phyloP scores from a whole-genome alignment of 1,140 invertebrate genomes.

The Drosophila cardini region DNA sequence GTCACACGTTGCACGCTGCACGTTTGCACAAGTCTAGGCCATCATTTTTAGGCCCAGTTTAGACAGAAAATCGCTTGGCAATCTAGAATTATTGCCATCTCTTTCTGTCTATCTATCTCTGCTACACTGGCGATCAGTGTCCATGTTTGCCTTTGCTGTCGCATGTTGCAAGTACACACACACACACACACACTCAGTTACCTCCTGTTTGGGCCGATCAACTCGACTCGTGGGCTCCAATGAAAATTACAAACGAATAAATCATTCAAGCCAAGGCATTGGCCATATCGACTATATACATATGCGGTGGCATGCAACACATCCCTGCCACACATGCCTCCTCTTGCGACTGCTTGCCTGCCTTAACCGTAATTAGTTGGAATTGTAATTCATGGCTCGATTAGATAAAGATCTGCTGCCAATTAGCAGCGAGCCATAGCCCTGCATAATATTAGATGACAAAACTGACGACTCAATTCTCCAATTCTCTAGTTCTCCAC shows the following conservation, averaged over 20 bases:
- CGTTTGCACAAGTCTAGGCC: slow-evolving; percentile 46
- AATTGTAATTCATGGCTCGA: slow-evolving; percentile 82
- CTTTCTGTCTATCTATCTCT: slow-evolving; percentile 13
- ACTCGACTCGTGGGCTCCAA: slow-evolving; percentile 68
- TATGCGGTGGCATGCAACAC: slow-evolving; percentile 30
- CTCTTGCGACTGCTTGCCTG: slow-evolving; percentile 13
- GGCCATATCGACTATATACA: slow-evolving; percentile 28
- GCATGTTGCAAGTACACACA: slow-evolving; percentile 59
- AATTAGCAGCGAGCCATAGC: slow-evolving; percentile 75
- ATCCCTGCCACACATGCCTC: not conserved
- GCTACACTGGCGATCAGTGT: slow-evolving; percentile 54
- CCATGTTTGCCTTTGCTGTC: slow-evolving; percentile 78
- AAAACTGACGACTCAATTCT: slow-evolving; percentile 68
- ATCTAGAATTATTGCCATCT: not conserved
- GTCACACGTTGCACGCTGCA: slow-evolving; percentile 53
- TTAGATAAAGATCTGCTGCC: slow-evolving; percentile 81
- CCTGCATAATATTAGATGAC: slow-evolving; percentile 70
- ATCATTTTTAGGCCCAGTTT: slow-evolving; percentile 76
- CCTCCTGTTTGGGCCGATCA: slow-evolving; percentile 40
- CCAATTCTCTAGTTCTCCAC: not conserved
- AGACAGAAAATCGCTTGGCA: slow-evolving; percentile 65
- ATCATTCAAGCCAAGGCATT: slow-evolving; percentile 61
- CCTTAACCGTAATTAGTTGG: slow-evolving; percentile 71
- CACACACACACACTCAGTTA: slow-evolving; percentile 6
- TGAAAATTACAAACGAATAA: slow-evolving; percentile 82